Conservation (phyloP, 1,140 invertebrate species). For the Ctenoplectra terminalis region DNA sequence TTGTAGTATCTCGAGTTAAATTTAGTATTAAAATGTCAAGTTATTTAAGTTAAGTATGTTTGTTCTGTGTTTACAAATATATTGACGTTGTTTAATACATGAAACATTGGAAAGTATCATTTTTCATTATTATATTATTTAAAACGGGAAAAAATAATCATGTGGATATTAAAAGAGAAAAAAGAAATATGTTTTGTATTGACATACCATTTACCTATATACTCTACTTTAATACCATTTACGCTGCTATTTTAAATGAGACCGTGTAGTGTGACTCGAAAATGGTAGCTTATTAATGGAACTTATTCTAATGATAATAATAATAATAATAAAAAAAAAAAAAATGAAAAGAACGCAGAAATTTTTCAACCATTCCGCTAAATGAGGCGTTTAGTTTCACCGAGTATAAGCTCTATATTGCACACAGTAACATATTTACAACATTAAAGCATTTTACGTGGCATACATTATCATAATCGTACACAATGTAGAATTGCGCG, state of each 20-base stretch:
- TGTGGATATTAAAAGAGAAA: constrained; percentile 22
- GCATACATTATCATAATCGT: constrained; percentile 7
- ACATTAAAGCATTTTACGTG: constrained; percentile 10
- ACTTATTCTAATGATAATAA: too few relatives aligned
- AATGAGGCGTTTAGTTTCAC: not conserved
- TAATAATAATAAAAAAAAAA: too few relatives aligned
- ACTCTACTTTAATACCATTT: constrained; percentile 14
- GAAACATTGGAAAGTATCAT: not conserved
- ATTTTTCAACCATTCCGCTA: not conserved
- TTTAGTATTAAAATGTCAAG: constrained; percentile 29
- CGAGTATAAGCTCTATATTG: not conserved
- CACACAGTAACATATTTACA: not conserved
- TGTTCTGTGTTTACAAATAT: constrained; percentile 28
- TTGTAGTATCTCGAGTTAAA: constrained; percentile 20
- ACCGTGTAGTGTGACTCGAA: not conserved
- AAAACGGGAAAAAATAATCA: not conserved
- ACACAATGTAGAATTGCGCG: not conserved
- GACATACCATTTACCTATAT: constrained; percentile 1
- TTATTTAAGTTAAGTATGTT: constrained; percentile 46
- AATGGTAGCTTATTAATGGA: not conserved
- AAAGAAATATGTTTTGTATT: constrained; percentile 17
- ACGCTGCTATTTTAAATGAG: not conserved
- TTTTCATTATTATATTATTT: constrained; percentile 19
- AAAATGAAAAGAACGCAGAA: too few relatives aligned
- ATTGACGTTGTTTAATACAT: constrained; percentile 18